Percentiles rank a stretch among this genome's conserved stretches.
Conservation (phyloP, 2,888 invertebrate genomes). For the Eulithis prunata region DNA sequence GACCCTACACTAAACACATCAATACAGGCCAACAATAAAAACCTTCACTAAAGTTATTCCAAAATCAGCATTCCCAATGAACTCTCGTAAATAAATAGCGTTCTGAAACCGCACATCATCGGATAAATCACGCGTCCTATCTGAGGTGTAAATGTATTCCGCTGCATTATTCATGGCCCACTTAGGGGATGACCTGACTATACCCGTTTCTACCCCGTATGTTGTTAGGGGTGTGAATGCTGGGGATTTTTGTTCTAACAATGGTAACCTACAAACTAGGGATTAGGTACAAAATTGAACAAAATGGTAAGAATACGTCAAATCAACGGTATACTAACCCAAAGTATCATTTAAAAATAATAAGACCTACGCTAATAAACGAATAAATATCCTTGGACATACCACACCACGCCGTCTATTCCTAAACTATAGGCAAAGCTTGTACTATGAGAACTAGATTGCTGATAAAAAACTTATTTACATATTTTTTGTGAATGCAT, state of each 20-base stretch:
- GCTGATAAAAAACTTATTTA: too few relatives aligned
- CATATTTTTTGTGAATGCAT: too few relatives aligned
- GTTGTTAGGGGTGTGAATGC: constrained; percentile 7
- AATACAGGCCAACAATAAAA: too few relatives aligned
- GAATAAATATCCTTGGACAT: too few relatives aligned
- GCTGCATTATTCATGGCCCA: constrained; percentile 71
- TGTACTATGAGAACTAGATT: too few relatives aligned
- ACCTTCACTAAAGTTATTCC: neutral
- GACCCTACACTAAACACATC: too few relatives aligned
- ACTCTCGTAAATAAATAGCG: constrained; percentile 27
- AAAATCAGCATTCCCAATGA: constrained; percentile 7
- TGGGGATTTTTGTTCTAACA: constrained; percentile 11
- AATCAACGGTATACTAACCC: too few relatives aligned
- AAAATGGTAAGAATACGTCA: too few relatives aligned
- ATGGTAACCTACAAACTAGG: neutral
- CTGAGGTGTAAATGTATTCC: constrained; percentile 55
- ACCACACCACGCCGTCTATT: too few relatives aligned
- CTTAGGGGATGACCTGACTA: constrained; percentile 59
- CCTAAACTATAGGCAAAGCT: too few relatives aligned
- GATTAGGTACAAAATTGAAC: neutral
- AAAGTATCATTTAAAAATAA: too few relatives aligned
- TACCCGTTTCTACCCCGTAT: constrained; percentile 9
- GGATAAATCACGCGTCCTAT: constrained; percentile 63
- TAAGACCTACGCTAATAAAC: too few relatives aligned
- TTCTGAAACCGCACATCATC: constrained; percentile 46